These are phyloP conservation scores for Micropoecilia bifurca DNA, from an alignment of 2,797 vertebrate species.

Conservation along the genomic window DNA sequence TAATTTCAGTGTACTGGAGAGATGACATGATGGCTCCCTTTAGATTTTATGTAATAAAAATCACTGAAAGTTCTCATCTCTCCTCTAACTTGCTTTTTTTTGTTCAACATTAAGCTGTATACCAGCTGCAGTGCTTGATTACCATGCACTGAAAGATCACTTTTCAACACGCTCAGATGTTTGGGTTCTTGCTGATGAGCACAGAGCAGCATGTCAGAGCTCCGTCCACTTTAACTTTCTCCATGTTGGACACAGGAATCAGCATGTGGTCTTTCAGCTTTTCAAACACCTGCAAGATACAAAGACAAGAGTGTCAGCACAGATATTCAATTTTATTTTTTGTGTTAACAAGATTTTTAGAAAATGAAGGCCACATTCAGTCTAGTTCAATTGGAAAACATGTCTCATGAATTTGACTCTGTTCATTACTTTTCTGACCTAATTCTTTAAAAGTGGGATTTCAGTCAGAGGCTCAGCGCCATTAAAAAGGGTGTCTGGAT, in stretches of 20 bases:
- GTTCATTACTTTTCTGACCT: not conserved
- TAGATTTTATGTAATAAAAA: conserved; percentile 6
- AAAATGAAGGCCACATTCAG: not conserved
- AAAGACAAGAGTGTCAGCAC: conserved; percentile 1
- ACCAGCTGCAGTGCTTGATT: conserved; percentile 23
- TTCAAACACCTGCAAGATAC: conserved; percentile 88
- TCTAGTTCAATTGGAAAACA: not conserved
- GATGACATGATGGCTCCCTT: not conserved
- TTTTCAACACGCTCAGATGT: conserved; percentile 75
- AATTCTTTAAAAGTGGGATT: not conserved
- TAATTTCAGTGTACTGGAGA: conserved; percentile 1
- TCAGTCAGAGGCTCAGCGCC: not conserved
- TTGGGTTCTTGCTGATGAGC: conserved; percentile 89
- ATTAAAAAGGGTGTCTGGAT: not conserved
- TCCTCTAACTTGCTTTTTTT: conserved; percentile 14
- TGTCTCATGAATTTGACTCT: not conserved
- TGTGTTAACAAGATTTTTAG: not conserved
- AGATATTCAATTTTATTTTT: not conserved
- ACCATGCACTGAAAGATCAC: conserved; percentile 22
- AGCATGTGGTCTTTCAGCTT: conserved; percentile 96
- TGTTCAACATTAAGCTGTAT: conserved; percentile 13
- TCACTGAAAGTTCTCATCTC: conserved; percentile 9
- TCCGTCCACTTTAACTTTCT: conserved; percentile 92
- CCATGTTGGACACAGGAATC: conserved; percentile 87
- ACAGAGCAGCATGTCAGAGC: conserved; percentile 91